Base-by-base conservation (phyloP, 2,888 invertebrate genomes). In the Hyalella azteca region DNA sequence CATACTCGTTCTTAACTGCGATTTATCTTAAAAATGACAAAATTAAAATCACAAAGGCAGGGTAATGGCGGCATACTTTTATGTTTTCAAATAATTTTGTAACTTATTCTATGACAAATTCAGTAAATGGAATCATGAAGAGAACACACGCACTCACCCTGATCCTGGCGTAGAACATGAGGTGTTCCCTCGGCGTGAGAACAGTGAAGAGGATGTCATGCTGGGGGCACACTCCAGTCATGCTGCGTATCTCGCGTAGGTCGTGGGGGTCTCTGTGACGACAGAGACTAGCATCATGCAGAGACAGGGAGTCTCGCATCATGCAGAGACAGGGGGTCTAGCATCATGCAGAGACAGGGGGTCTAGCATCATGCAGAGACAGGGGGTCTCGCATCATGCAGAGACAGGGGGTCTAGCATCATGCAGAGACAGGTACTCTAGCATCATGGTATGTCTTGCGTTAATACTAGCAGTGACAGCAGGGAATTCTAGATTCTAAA, bases 201-300 rank as follows among this genome's bases (percentile, higher is more conserved):
- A 92, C 89, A 86, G 94, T 93, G 86, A 95, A 94, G 4, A 95
- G 90, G 9, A 95, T 93, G 86, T 95, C 94, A 86, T 94, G 93
- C 87, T 95, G 95, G 0, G 95, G 94, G 88, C 95, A 95, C 7
- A 95, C 93, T 0, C 95, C 95, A 0, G 93, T 94, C 92, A 94
- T 93, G 86, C 92, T 91, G 13, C 94, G 90, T 78, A 95, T 93
- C 87, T 92, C 91, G 85, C 91, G 90, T 93, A 94, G 92, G 86
- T 94, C 93, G 85, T 92, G 91, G 1, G 92, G 91, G 87, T 94
- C 92, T 85, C 92, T 91, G 86, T 41, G 86, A 45, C 45, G 19
- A 45, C 1, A 3, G 45, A 45, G 3, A 45, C 45, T 3, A 2
- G 19, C 13, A 1, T 45, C 11, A 19, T 3, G 45, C 11, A 45